These are phyloP conservation scores for Lateolabrax maculatus DNA, from an alignment of 2,797 vertebrate species.

Conservation along the genomic window DNA sequence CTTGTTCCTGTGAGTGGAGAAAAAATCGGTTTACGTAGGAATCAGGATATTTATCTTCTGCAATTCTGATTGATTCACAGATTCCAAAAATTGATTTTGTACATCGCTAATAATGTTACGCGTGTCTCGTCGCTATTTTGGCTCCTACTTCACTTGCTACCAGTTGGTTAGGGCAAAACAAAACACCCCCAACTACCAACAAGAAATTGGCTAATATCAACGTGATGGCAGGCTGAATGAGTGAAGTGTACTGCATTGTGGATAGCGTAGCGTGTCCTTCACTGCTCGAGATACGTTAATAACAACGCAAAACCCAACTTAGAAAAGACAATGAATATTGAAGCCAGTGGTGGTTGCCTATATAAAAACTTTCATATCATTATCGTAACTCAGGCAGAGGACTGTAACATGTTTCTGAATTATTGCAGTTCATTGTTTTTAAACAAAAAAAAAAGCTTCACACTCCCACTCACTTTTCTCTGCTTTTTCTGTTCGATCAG, in stretches of 20 bases:
- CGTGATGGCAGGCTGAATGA: too few species aligned
- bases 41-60: not conserved
- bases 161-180: not conserved
- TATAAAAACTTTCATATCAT: not conserved
- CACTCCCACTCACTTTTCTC: conserved; percentile 11
- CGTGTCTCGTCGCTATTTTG: not conserved
- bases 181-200: not conserved
- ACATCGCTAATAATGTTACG: not conserved
- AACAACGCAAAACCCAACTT: not conserved
- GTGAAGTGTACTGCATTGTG: not conserved
- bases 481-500: not conserved
- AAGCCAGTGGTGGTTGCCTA: not conserved
- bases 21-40: not conserved
- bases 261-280: not conserved
- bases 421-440: conserved; percentile 4
- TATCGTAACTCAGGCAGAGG: conserved; percentile 1
- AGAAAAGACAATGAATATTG: not conserved
- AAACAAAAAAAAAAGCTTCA: not conserved
- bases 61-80: not conserved
- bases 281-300: too few species aligned
- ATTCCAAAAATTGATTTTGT: not conserved
- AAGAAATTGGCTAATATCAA: not conserved
- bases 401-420: conserved; percentile 9
- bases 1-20: not conserved
- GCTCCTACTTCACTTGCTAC: not conserved